Evolutionary conservation across 2,113 vertebrate genomes (phyloP).

Genomic region (Heliornis fulica): DNA sequence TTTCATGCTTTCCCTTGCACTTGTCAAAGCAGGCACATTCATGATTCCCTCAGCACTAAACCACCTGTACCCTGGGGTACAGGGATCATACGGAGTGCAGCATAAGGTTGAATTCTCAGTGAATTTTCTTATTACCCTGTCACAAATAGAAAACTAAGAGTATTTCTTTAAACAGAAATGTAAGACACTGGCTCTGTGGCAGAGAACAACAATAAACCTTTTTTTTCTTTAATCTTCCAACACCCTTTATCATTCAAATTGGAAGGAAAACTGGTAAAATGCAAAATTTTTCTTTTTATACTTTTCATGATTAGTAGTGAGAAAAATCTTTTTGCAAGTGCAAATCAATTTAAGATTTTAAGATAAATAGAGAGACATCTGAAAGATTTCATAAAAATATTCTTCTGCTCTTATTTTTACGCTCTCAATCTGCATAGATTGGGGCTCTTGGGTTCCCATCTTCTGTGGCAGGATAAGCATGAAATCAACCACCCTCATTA

Average conservation of each 20-base stretch:
- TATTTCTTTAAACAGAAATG: slow-evolving; percentile 46
- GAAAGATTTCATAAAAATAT: background rate
- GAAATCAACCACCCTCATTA: background rate
- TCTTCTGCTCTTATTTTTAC: background rate
- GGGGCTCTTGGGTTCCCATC: background rate
- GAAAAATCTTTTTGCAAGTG: background rate
- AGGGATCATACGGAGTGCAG: background rate
- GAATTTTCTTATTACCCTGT: background rate
- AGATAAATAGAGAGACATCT: background rate
- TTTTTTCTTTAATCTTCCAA: slow-evolving; percentile 12
- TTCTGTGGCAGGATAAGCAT: background rate
- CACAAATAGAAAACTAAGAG: slow-evolving; percentile 6
- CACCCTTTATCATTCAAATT: background rate
- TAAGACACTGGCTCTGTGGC: background rate
- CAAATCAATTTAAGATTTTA: background rate
- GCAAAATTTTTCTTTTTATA: background rate
- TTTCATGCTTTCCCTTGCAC: background rate
- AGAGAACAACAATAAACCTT: background rate
- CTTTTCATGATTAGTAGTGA: background rate
- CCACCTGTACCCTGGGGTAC: background rate
- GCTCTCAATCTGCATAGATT: background rate
- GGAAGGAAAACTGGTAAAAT: slow-evolving; percentile 14
- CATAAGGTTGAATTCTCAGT: background rate
- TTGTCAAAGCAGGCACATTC: background rate
- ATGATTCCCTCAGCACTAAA: background rate